phyloP scores from a whole-genome alignment of 2,113 vertebrate genomes.

The Gambusia holbrooki region DNA sequence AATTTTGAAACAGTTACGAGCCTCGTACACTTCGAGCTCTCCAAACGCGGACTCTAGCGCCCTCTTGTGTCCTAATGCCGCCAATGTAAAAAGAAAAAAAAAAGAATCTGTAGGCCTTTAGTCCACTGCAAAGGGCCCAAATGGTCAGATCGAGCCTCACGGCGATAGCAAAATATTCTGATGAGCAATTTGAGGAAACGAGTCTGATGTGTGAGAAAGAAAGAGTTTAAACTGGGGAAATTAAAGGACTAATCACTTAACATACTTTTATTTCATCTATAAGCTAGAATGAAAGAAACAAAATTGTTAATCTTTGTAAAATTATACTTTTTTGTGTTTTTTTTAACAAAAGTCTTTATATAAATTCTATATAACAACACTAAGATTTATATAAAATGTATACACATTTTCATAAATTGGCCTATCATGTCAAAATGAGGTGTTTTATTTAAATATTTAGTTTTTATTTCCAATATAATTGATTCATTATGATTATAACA shows the following conservation, averaged over 20 bases:
- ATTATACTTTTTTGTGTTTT: too few relatives aligned
- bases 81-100: background rate
- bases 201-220: too few relatives aligned
- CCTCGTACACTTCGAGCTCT: background rate
- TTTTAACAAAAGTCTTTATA: background rate
- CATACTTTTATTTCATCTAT: too few relatives aligned
- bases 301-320: too few relatives aligned
- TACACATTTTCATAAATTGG: background rate
- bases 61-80: slow-evolving; percentile 56
- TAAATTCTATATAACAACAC: background rate
- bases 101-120: background rate
- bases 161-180: background rate
- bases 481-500: background rate
- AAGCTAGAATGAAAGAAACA: too few relatives aligned
- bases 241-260: too few relatives aligned
- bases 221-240: too few relatives aligned
- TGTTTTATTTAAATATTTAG: background rate
- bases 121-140: slow-evolving; percentile 17
- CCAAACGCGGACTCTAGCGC: slow-evolving; percentile 62
- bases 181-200: too few relatives aligned
- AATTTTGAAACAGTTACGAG: background rate
- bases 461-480: background rate
- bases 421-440: background rate
- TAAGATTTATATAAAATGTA: background rate
- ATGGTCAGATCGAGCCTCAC: background rate